phyloP scores from a whole-genome alignment of 2,113 vertebrate species.

The Pachycephala philippinensis region DNA sequence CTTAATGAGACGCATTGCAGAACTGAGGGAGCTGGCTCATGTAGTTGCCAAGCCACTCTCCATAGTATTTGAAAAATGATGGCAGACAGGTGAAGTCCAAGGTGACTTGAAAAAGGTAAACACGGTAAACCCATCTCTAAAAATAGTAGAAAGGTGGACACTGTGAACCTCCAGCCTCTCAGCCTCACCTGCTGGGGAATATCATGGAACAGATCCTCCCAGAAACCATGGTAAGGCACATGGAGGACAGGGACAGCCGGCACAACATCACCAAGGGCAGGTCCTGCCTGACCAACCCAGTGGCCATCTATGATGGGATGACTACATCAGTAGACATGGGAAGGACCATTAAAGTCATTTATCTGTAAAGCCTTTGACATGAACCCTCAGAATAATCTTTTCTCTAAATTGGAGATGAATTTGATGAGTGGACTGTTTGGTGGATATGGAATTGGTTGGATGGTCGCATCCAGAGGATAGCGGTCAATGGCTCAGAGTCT shows the following conservation, averaged over 20 bases:
- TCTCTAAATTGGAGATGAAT: not conserved
- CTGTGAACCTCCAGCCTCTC: not conserved
- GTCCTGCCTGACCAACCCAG: not conserved
- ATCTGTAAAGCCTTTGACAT: not conserved
- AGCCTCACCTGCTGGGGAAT: not conserved
- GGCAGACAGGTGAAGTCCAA: not conserved
- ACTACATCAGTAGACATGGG: not conserved
- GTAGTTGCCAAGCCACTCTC: not conserved
- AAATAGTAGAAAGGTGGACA: not conserved
- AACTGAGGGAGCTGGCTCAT: not conserved
- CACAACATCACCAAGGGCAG: not conserved
- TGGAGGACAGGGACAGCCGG: not conserved
- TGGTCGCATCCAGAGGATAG: fast-evolving
- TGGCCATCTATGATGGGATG: not conserved
- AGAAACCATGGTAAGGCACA: not conserved
- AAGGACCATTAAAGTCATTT: not conserved
- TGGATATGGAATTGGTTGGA: not conserved
- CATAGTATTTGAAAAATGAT: not conserved
- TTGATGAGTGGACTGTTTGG: not conserved
- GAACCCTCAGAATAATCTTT: not conserved
- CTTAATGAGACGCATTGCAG: not conserved
- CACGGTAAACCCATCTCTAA: not conserved
- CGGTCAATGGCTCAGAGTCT: not conserved
- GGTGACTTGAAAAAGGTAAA: not conserved
- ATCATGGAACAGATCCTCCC: not conserved